Evolutionary conservation across 2,888 invertebrate species (phyloP).

Genomic region (Atethmia centrago): DNA sequence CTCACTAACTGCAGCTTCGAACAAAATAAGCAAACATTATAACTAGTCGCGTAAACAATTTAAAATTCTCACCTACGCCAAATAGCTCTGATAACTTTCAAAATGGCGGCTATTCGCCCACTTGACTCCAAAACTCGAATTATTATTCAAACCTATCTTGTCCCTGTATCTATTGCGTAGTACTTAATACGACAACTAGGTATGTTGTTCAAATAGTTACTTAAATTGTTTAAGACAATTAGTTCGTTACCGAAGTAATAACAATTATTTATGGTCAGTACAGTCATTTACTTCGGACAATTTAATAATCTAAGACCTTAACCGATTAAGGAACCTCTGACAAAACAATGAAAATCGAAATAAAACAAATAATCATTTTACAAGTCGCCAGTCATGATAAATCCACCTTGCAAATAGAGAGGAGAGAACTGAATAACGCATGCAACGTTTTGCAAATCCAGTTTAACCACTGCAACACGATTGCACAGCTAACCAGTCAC

Average conservation of each 20-base stretch:
- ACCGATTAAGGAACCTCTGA: slow-evolving; percentile 10
- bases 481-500: slow-evolving; percentile 32
- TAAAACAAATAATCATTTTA: too few relatives aligned
- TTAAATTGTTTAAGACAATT: slow-evolving; percentile 25
- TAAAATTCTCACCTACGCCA: slow-evolving; percentile 84
- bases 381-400: not conserved
- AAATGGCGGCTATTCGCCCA: slow-evolving; percentile 86
- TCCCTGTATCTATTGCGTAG: slow-evolving; percentile 59
- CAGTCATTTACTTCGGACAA: slow-evolving; percentile 7
- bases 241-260: slow-evolving; percentile 12
- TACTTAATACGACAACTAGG: slow-evolving; percentile 31
- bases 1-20: slow-evolving; percentile 30
- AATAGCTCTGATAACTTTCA: slow-evolving; percentile 79
- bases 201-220: slow-evolving; percentile 33
- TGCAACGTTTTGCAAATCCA: slow-evolving; percentile 30
- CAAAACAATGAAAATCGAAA: not conserved
- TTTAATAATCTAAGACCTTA: slow-evolving; percentile 13
- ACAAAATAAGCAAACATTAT: slow-evolving; percentile 56
- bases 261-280: slow-evolving; percentile 14
- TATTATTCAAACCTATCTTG: slow-evolving; percentile 70
- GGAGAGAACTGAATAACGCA: slow-evolving; percentile 2
- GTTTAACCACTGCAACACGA: slow-evolving; percentile 19
- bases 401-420: not conserved
- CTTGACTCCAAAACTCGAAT: slow-evolving; percentile 74
- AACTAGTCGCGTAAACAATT: slow-evolving; percentile 69